These are phyloP conservation scores for Thymelicus acteon DNA, from an alignment of 2,888 invertebrate species.

Conservation along the genomic window DNA sequence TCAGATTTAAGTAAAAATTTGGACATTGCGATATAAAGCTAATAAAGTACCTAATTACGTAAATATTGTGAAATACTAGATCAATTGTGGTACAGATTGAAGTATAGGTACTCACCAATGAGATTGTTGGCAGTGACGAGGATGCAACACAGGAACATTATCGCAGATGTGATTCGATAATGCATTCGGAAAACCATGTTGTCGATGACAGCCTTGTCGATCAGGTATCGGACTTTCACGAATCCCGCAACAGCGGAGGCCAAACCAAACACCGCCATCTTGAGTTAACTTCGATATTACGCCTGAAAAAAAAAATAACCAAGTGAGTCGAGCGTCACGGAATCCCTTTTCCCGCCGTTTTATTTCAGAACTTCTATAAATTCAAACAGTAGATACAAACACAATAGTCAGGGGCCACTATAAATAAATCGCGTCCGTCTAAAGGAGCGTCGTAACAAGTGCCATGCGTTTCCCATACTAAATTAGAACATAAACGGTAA, in stretches of 20 bases:
- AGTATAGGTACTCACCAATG: conserved; percentile 90
- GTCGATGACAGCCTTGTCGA: conserved; percentile 95
- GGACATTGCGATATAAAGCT: background rate
- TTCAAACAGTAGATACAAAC: conserved; percentile 44
- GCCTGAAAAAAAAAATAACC: conserved; percentile 44
- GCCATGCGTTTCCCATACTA: conserved; percentile 69
- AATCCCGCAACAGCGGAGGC: conserved; percentile 95
- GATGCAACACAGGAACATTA: conserved; percentile 93
- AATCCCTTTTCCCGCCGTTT: conserved; percentile 22
- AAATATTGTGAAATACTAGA: too few species aligned
- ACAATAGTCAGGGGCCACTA: conserved; percentile 58
- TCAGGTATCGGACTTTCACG: conserved; percentile 94
- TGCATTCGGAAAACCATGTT: conserved; percentile 96
- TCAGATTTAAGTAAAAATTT: background rate
- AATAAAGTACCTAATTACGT: too few species aligned
- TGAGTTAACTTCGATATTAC: conserved; percentile 53
- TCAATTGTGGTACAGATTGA: background rate
- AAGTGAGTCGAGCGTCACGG: conserved; percentile 10
- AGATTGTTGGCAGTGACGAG: conserved; percentile 95
- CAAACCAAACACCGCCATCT: conserved; percentile 93
- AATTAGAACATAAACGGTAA: conserved; percentile 74
- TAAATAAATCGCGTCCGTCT: conserved; percentile 63
- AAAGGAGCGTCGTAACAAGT: conserved; percentile 63
- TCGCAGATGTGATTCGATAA: conserved; percentile 94
- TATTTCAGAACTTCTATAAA: conserved; percentile 40